These are phyloP conservation scores for Seladonia tumulorum DNA, from an alignment of 2,888 invertebrate genomes.

Conservation along the genomic window DNA sequence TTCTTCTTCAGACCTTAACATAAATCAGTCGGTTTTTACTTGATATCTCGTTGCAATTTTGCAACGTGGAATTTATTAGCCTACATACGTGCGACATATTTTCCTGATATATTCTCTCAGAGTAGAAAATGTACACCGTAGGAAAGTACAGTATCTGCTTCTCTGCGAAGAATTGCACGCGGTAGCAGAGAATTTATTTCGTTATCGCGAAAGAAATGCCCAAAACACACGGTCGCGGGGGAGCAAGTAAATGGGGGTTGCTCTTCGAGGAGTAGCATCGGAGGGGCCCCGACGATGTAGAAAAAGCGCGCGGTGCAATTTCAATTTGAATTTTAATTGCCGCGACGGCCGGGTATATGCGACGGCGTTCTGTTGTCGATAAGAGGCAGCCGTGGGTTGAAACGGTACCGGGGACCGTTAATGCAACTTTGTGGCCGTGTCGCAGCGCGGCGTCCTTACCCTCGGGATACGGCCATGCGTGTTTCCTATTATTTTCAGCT, in stretches of 20 bases:
- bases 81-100: background rate
- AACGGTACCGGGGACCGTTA: constrained; percentile 43
- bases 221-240: background rate
- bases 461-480: constrained; percentile 41
- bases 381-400: constrained; percentile 25
- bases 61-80: no score
- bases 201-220: background rate
- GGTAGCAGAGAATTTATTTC: constrained; percentile 2
- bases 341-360: background rate
- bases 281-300: background rate
- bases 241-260: background rate
- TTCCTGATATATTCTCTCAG: background rate
- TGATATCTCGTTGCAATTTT: background rate
- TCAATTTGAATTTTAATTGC: constrained; percentile 21
- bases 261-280: background rate
- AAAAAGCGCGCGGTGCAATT: background rate
- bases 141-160: background rate
- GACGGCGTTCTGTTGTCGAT: constrained; percentile 28
- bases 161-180: background rate
- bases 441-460: constrained; percentile 18
- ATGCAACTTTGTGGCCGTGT: constrained; percentile 36
- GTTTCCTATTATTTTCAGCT: constrained; percentile 56
- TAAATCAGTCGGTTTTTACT: background rate
- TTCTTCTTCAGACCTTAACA: background rate
- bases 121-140: background rate